These are phyloP conservation scores for Lottia gigantea DNA, from an alignment of 2,888 invertebrate genomes.

Conservation along the genomic window DNA sequence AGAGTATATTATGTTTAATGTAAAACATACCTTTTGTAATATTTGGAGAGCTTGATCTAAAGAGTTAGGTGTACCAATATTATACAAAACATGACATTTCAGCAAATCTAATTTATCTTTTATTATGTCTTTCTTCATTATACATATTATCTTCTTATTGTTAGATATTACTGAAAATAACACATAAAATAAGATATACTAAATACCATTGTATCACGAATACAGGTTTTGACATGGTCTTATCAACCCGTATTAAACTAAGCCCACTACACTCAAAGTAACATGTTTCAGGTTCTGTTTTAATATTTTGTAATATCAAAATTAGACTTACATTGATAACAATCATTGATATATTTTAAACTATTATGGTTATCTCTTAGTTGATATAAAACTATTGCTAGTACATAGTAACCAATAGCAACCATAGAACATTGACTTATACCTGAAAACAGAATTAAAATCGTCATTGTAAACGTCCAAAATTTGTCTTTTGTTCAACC, in stretches of 20 bases:
- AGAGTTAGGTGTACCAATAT: conserved; percentile 34
- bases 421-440: conserved; percentile 10
- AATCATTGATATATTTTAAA: neutral
- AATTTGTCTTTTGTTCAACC: too few species aligned
- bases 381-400: neutral
- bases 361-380: neutral
- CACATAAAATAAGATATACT: too few species aligned
- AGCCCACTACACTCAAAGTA: too few species aligned
- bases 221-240: too few species aligned
- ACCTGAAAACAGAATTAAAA: conserved; percentile 27
- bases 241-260: too few species aligned
- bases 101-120: conserved; percentile 16
- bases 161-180: too few species aligned
- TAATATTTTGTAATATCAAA: too few species aligned
- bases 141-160: neutral
- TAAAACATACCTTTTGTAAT: conserved; percentile 39
- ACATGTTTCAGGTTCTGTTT: too few species aligned
- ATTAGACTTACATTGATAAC: neutral
- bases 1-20: too few species aligned
- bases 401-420: neutral
- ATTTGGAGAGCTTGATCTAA: conserved; percentile 36
- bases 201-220: too few species aligned
- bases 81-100: conserved; percentile 31
- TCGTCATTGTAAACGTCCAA: neutral
- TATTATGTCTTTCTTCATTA: neutral